Base-by-base conservation (phyloP, 1,140 invertebrate species). In the Matsumurasca onukii region DNA sequence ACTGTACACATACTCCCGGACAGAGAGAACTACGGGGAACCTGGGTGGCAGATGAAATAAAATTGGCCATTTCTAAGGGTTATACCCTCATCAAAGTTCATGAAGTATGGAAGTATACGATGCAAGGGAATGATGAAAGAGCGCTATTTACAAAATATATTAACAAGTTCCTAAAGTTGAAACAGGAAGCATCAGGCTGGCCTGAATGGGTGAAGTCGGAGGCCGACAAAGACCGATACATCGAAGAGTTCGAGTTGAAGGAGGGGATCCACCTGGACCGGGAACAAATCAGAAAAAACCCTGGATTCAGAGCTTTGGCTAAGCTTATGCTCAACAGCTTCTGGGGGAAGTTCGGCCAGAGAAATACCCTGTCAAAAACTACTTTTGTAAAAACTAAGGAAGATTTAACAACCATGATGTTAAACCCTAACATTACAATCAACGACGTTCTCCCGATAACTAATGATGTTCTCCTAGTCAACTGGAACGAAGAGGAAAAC, bases 31-130 rank as follows among this genome's bases (percentile, higher is more conserved):
- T 82, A 13, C 73, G 57, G 0, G 79, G 80, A 51, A 79, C 77
- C 3, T 82, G 77, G 75, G 75, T 77, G 0, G 69, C 73, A 9
- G 73, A 77, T 17, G 80, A 82, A 74, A 13, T 81, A 3, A 25
- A 67, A 27, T 73, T 76, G 66, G 79, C 80, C 0, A 29, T 77
- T 0, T 59, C 74, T 27, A 68, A 69, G 57, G 78, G 77, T 0
- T 80, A 82, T 57, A 70, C 69, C 67, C 70, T 83, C 31, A 1
- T 77, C 3, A 63, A 77, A 29, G 71, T 81, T 22, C 72, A 70
- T 55, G 78, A 82, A 73, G 74, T 81, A 17, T 81, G 29, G 78
- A 79, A 67, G n/a, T 75, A 59, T 61, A 31, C 1, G 57, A 70
- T 20, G 70, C 61, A 31, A 66, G 74, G 24, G 12, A 24, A 55